Evolutionary conservation across 2,797 vertebrate genomes (phyloP).

Genomic region (Vespertilio murinus): DNA sequence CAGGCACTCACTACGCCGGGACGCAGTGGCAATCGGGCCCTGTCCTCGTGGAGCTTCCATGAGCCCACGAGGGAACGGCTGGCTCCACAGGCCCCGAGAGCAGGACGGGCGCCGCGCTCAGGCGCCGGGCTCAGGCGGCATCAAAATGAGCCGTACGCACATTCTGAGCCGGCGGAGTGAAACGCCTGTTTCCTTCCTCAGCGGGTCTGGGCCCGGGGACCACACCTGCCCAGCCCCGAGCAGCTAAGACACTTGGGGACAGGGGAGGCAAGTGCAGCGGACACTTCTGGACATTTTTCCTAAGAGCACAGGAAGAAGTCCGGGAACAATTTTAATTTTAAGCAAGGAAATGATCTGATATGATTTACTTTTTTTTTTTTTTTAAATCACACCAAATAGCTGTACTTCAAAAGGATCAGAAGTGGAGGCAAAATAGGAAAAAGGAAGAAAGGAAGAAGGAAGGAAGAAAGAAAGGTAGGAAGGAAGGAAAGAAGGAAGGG

Average conservation of each 20-base stretch:
- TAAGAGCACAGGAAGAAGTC: not conserved
- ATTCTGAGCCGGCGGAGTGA: fast-evolving
- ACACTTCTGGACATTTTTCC: not conserved
- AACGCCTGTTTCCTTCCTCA: not conserved
- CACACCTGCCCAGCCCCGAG: not conserved
- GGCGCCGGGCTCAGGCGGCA: too few species aligned
- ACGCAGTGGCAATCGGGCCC: fast-evolving
- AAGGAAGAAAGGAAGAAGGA: too few species aligned
- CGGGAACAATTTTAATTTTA: not conserved
- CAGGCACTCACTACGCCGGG: too few species aligned
- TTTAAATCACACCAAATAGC: not conserved
- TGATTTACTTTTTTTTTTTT: not conserved
- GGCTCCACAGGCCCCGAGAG: fast-evolving
- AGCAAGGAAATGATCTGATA: not conserved
- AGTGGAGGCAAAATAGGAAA: not conserved
- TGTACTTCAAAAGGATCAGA: not conserved
- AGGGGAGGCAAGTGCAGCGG: not conserved
- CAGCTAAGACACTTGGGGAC: not conserved
- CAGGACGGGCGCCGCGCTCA: not conserved
- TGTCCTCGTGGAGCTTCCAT: not conserved
- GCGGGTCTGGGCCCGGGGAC: not conserved
- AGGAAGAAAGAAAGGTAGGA: too few species aligned
- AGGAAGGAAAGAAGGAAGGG: too few species aligned
- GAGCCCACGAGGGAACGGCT: fast-evolving
- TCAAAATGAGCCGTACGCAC: not conserved